Percentiles rank a stretch among this genome's conserved stretches.
Evolutionary conservation across 1,140 invertebrate genomes (phyloP).

Genomic region (Drosophila littoralis): DNA sequence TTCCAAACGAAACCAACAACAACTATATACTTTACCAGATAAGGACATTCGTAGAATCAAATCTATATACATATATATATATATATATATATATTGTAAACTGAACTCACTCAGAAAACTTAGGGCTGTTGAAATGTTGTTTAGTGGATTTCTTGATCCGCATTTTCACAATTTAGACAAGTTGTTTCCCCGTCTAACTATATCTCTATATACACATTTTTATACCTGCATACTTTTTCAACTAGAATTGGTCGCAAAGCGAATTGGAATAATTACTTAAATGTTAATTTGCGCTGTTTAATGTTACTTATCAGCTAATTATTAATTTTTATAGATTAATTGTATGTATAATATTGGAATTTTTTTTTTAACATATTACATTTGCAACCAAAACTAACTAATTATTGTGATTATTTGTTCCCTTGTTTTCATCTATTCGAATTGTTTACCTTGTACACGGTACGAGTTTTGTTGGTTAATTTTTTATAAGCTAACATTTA

Average conservation of each 20-base stretch:
- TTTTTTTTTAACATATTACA: conserved; percentile 13
- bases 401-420: conserved; percentile 67
- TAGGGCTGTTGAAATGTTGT: conserved; percentile 79
- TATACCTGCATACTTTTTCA: conserved; percentile 51
- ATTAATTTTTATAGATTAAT: conserved; percentile 42
- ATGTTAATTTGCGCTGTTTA: conserved; percentile 47
- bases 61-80: conserved; percentile 44
- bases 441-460: conserved; percentile 70
- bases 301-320: conserved; percentile 60
- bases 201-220: conserved; percentile 26
- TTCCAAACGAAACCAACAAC: conserved; percentile 31
- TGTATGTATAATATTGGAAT: conserved; percentile 14
- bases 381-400: conserved; percentile 55
- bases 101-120: conserved; percentile 76
- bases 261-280: conserved; percentile 49
- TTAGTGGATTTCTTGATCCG: conserved; percentile 68
- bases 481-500: conserved; percentile 72
- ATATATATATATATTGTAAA: conserved; percentile 59
- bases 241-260: conserved; percentile 58
- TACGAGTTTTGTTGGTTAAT: conserved; percentile 74
- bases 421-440: conserved; percentile 44
- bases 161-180: conserved; percentile 45
- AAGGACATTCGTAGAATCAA: conserved; percentile 37
- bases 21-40: conserved; percentile 34
- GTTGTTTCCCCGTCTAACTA: conserved; percentile 30